Evolutionary conservation across 1,140 invertebrate species (phyloP), one percentile per base, ranked within the genome.

Genomic region (Arion vulgaris): DNA sequence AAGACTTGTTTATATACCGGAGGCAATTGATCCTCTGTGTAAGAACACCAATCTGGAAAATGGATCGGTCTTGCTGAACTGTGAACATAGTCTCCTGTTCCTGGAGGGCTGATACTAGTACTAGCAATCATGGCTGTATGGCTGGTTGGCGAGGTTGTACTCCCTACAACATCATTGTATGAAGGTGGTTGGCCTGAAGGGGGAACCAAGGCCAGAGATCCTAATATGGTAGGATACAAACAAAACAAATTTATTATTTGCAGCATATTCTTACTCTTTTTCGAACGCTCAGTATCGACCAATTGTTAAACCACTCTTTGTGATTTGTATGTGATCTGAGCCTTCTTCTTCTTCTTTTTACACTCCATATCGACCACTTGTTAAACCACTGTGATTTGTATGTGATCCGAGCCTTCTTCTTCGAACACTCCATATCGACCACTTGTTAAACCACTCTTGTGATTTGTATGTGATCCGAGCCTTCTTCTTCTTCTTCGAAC

Each of bases 1-100:
- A 85, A 80, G 0, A 90, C 88, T 62, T 88, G 88, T 86, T 81
- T 87, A 72, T 90, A 90, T 5, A 90, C 81, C 23, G 84, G 82
- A 34, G 88, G 89, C 26, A 89, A 38, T 53, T 88, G 82, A 19
- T 87, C 75, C 19, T 87, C 86, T 32, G n/a, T 49, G 32, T 84
- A 73, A 17, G 80, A 80, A 71, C 86, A 88, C 88, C 87, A 89
- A 1, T 82, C 78, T 26, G 87, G 88, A 13, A 87, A 57, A 17
- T 57, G 66, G 28, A 72, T 38, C 49, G 2, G 69, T 78, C 62
- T 36, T 78, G 32, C 32, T 78, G 57, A 19, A 68, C 0, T 11
- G 68, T 45, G 62, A 19, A 9, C 19, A 0, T 26, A 36, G 28
- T 19, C 49, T 9, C 38, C 72, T 41, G 72, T 2, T 11, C 9